Conservation (phyloP, 2,888 invertebrate species). For the Eucera pruinosa region DNA sequence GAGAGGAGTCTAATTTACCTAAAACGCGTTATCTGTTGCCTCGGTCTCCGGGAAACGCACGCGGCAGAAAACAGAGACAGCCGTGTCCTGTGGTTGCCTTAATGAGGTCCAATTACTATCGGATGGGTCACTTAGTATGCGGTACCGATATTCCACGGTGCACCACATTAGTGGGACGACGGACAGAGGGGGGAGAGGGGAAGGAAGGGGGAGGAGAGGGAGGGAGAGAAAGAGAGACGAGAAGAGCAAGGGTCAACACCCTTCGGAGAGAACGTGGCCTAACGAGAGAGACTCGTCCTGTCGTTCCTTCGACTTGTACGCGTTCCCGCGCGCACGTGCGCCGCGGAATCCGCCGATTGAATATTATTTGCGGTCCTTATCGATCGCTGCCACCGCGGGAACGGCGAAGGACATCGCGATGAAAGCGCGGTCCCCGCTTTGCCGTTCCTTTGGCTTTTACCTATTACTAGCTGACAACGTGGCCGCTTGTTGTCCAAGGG, state of each 20-base stretch:
- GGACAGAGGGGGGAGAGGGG: background rate
- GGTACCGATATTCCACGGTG: constrained; percentile 76
- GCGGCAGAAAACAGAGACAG: constrained; percentile 61
- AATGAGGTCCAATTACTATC: constrained; percentile 81
- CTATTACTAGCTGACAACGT: constrained; percentile 13
- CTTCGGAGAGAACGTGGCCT: constrained; percentile 57
- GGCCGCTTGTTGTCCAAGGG: background rate
- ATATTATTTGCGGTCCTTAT: constrained; percentile 65
- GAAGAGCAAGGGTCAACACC: constrained; percentile 77
- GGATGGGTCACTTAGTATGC: constrained; percentile 80
- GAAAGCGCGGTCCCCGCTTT: constrained; percentile 45
- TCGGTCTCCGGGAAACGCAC: constrained; percentile 61
- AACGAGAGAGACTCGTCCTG: constrained; percentile 70
- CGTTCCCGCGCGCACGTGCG: constrained; percentile 53
- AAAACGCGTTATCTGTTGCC: constrained; percentile 73
- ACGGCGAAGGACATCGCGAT: constrained; percentile 56
- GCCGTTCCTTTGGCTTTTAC: background rate
- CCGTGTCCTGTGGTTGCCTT: constrained; percentile 77
- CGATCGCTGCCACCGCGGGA: constrained; percentile 45
- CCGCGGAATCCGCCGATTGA: constrained; percentile 64
- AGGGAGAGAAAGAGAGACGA: constrained; percentile 37
- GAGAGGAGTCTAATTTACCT: constrained; percentile 74
- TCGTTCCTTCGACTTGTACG: constrained; percentile 33
- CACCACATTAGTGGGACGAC: constrained; percentile 72
- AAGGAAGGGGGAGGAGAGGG: constrained; percentile 19